Conservation (phyloP, 2,888 invertebrate species). For the Pteria penguin region DNA sequence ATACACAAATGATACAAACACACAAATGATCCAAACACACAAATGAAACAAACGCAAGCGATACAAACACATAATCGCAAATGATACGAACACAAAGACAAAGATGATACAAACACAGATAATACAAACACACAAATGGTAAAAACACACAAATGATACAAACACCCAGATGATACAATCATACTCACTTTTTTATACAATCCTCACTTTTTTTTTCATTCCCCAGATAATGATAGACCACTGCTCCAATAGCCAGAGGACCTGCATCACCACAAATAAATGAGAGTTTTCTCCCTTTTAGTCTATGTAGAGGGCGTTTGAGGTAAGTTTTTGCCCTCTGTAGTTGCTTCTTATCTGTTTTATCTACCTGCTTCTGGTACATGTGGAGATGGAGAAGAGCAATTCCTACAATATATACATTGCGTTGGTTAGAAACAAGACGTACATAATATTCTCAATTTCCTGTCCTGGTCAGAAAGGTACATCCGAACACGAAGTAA, state of each 20-base stretch:
- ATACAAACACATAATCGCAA: too few species aligned
- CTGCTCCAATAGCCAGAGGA: conserved; percentile 84
- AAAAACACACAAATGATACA: neutral
- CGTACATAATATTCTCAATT: too few species aligned
- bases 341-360: conserved; percentile 68
- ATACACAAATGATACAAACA: neutral
- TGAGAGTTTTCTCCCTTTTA: conserved; percentile 83
- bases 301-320: conserved; percentile 73
- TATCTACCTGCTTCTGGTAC: conserved; percentile 62
- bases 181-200: conserved; percentile 64
- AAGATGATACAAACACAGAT: too few species aligned
- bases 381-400: conserved; percentile 85
- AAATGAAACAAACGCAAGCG: too few species aligned
- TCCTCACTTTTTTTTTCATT: conserved; percentile 81
- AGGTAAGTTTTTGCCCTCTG: conserved; percentile 78
- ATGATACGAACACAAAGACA: too few species aligned
- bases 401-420: conserved; percentile 83
- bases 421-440: too few species aligned
- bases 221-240: conserved; percentile 83
- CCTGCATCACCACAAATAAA: conserved; percentile 87
- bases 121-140: too few species aligned
- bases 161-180: neutral
- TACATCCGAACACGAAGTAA: too few species aligned
- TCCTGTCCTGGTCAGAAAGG: too few species aligned
- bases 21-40: neutral